A percentile compares a stretch with the other conserved stretches of the same genome.
These are phyloP conservation scores for Hirtodrosophila confusa DNA, from an alignment of 2,888 invertebrate species.

Conservation along the genomic window DNA sequence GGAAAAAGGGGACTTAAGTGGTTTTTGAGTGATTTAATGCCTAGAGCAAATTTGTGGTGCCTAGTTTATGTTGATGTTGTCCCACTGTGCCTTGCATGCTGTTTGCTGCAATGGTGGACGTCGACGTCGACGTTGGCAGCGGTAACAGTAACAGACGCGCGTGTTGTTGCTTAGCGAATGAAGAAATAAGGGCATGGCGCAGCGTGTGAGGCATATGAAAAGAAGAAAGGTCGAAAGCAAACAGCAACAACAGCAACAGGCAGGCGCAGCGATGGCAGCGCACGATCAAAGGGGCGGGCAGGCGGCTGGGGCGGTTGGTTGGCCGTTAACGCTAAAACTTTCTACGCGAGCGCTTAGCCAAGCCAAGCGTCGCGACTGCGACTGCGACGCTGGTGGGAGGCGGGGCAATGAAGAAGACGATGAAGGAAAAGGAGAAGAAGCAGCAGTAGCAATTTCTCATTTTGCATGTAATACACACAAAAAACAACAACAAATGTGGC, in stretches of 20 bases:
- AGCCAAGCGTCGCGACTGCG: slow-evolving; percentile 63
- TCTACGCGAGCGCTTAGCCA: slow-evolving; percentile 76
- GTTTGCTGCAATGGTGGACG: slow-evolving; percentile 28
- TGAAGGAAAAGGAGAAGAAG: slow-evolving; percentile 28
- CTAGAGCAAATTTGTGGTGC: not conserved
- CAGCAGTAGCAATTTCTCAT: slow-evolving; percentile 52
- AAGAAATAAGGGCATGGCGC: slow-evolving; percentile 72
- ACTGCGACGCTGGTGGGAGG: slow-evolving; percentile 5
- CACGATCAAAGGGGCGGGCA: slow-evolving; percentile 19
- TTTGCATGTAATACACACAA: slow-evolving; percentile 56
- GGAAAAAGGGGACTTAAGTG: no score
- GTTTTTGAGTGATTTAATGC: no score
- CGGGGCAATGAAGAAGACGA: slow-evolving; percentile 33
- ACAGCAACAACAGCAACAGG: slow-evolving; percentile 27
- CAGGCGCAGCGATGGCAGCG: slow-evolving; percentile 2
- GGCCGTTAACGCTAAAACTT: slow-evolving; percentile 76
- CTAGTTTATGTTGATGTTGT: not conserved
- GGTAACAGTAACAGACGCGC: slow-evolving; percentile 51
- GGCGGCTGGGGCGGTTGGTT: slow-evolving; percentile 49
- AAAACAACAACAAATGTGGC: slow-evolving; percentile 20
- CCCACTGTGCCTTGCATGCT: slow-evolving; percentile 43
- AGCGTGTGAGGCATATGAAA: slow-evolving; percentile 55
- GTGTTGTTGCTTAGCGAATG: slow-evolving; percentile 57
- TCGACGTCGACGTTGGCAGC: slow-evolving; percentile 4
- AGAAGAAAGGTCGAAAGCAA: slow-evolving; percentile 77